phyloP scores from a whole-genome alignment of 2,797 vertebrate species.

The Cirrhinus mrigala region DNA sequence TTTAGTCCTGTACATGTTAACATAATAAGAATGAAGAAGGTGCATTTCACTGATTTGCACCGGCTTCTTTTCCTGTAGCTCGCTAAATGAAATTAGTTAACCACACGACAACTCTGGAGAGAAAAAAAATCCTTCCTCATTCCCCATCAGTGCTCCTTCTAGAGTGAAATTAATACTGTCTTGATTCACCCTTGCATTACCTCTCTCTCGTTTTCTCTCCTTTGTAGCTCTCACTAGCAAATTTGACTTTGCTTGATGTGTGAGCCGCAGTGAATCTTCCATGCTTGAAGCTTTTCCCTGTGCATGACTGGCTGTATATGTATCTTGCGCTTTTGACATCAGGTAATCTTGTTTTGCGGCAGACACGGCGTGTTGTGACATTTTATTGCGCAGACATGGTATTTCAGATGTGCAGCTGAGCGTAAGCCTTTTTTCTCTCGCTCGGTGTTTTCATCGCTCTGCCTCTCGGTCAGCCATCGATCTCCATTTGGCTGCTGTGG shows the following conservation, averaged over 20 bases:
- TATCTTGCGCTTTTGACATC: constrained; percentile 35
- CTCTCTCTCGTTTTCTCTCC: neutral
- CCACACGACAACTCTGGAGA: neutral
- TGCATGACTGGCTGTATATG: constrained; percentile 20
- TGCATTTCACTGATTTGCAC: constrained; percentile 3
- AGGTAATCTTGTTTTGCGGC: constrained; percentile 54
- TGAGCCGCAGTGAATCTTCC: constrained; percentile 21
- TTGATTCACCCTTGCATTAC: constrained; percentile 34
- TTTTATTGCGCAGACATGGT: constrained; percentile 47
- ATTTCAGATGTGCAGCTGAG: constrained; percentile 54
- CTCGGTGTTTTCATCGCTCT: constrained; percentile 11
- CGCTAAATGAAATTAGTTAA: constrained; percentile 32
- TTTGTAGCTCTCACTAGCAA: constrained; percentile 22
- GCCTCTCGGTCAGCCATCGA: constrained; percentile 58
- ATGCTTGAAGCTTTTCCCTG: constrained; percentile 15
- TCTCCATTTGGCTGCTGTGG: constrained; percentile 60
- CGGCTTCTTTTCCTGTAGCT: neutral
- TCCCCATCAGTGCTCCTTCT: constrained; percentile 28
- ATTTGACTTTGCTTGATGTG: constrained; percentile 29
- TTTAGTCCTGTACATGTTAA: neutral
- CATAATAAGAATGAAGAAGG: constrained; percentile 6
- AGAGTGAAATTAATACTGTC: constrained; percentile 42
- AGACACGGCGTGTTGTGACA: constrained; percentile 53
- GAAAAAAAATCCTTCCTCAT: neutral
- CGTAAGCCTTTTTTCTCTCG: constrained; percentile 27